Evolutionary conservation across 2,113 vertebrate species (phyloP).

Genomic region (Sylvilagus bachmani): DNA sequence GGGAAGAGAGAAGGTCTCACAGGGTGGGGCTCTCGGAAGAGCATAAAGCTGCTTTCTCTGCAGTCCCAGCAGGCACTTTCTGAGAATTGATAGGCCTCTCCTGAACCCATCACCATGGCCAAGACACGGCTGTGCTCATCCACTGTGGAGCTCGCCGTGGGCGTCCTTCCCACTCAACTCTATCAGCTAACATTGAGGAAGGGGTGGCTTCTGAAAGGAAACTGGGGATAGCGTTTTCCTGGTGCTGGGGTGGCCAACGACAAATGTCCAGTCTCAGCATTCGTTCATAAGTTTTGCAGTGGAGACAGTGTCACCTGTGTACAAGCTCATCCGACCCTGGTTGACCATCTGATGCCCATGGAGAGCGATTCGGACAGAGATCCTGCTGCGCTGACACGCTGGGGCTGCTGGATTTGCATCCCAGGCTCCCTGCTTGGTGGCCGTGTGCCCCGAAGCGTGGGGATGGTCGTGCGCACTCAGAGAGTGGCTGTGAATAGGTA

Average conservation of each 20-base stretch:
- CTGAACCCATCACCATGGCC: background rate
- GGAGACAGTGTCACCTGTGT: background rate
- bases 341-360: background rate
- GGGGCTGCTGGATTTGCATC: background rate
- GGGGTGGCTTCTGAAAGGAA: background rate
- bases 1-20: background rate
- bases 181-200: background rate
- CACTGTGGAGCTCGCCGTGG: background rate
- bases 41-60: background rate
- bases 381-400: too few species aligned
- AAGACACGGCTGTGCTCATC: background rate
- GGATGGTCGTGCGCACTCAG: background rate
- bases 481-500: background rate
- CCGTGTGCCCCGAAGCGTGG: background rate
- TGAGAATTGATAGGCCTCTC: background rate
- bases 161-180: background rate
- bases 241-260: background rate
- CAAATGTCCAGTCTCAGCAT: background rate
- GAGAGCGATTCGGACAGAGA: background rate
- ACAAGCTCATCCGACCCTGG: background rate
- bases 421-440: constrained; percentile 2
- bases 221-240: background rate
- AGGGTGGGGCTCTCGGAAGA: background rate
- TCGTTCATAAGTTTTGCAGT: background rate
- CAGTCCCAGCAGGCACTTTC: background rate